A percentile compares a stretch with the other conserved stretches of the same genome.
Conservation (phyloP, 2,113 vertebrate species). For the Cyprinodon tularosa region DNA sequence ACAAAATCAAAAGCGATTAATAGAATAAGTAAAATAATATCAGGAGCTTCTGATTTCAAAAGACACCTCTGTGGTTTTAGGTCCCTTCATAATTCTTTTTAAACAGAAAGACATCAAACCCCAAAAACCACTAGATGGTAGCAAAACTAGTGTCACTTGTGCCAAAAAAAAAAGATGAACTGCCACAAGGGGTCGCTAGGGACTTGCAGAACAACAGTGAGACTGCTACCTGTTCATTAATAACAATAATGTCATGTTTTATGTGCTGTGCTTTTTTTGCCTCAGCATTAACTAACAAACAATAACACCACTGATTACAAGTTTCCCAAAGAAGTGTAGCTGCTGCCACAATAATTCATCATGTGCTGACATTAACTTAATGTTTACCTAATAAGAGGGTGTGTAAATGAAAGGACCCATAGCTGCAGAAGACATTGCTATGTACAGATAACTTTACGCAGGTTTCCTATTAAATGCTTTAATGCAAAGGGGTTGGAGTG, state of each 20-base stretch:
- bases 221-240: slow-evolving; percentile 2
- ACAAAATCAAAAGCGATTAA: background rate
- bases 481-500: too few relatives aligned
- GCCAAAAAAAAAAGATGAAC: background rate
- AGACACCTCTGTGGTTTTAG: background rate
- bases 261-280: slow-evolving; percentile 3
- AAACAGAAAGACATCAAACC: background rate
- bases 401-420: background rate
- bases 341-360: slow-evolving; percentile 24
- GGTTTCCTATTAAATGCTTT: too few relatives aligned
- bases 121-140: slow-evolving; percentile 42
- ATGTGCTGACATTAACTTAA: slow-evolving; percentile 27
- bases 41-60: background rate
- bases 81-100: background rate
- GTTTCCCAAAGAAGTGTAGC: slow-evolving; percentile 20
- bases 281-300: background rate
- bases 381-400: background rate
- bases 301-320: background rate
- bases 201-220: background rate
- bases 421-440: background rate
- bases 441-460: too few relatives aligned
- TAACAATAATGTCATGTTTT: slow-evolving; percentile 16
- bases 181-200: slow-evolving; percentile 32
- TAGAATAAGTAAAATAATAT: background rate
- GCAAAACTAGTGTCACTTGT: slow-evolving; percentile 7